phyloP scores from a whole-genome alignment of 2,797 vertebrate species.

The Anas bernieri region DNA sequence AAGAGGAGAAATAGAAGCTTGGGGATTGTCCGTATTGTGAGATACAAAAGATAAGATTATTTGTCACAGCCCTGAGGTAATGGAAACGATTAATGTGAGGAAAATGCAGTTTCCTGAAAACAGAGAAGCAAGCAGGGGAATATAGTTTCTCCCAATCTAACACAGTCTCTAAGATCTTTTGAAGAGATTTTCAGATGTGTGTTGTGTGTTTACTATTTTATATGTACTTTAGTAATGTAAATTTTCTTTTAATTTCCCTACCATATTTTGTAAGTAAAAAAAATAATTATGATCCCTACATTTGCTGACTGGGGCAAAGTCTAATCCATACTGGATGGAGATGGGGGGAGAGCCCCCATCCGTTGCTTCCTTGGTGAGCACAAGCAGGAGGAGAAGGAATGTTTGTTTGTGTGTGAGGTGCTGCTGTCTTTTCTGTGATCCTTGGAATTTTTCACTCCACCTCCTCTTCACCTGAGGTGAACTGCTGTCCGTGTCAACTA shows the following conservation, averaged over 20 bases:
- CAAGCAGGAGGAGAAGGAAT: not conserved
- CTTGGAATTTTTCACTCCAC: not conserved
- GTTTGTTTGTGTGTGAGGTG: not conserved
- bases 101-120: not conserved
- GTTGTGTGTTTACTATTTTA: not conserved
- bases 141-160: not conserved
- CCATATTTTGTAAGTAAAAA: not conserved
- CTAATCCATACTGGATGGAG: not conserved
- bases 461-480: not conserved
- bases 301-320: not conserved
- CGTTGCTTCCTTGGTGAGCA: not conserved
- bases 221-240: not conserved
- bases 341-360: not conserved
- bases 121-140: not conserved
- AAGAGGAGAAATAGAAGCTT: not conserved
- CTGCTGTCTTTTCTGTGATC: not conserved
- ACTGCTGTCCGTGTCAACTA: not conserved
- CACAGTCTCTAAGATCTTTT: not conserved
- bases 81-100: not conserved
- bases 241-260: not conserved
- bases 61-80: not conserved
- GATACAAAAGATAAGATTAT: not conserved
- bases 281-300: not conserved
- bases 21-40: not conserved
- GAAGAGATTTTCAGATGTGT: not conserved